Conservation (phyloP, 2,113 vertebrate genomes). For the Salminus brasiliensis region DNA sequence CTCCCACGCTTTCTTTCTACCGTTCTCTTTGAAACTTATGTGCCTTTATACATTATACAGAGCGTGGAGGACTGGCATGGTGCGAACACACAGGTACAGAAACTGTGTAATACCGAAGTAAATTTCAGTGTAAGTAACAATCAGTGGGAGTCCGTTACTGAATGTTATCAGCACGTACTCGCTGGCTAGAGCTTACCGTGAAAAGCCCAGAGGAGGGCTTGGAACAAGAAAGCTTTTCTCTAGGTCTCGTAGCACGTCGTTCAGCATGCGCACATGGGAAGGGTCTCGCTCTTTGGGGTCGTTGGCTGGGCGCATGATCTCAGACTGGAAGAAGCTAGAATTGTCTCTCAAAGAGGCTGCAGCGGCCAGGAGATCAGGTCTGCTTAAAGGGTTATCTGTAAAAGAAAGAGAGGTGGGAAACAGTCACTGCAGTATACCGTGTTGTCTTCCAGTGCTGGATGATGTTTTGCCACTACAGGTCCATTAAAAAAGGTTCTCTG, state of each 20-base stretch:
- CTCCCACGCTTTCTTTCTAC: background rate
- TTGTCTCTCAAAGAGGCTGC: conserved; percentile 81
- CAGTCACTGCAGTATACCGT: background rate
- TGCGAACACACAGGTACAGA: background rate
- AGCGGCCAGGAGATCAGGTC: conserved; percentile 69
- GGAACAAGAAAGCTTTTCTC: conserved; percentile 87
- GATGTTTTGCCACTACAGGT: too few relatives aligned
- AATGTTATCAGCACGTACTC: background rate
- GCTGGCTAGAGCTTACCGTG: conserved; percentile 75
- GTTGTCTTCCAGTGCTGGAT: background rate
- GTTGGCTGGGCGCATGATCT: conserved; percentile 93
- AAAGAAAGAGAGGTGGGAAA: background rate
- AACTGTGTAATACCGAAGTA: background rate
- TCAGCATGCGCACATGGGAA: conserved; percentile 89
- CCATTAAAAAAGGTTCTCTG: too few relatives aligned
- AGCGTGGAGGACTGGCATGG: background rate
- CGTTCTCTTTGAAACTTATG: conserved; percentile 1
- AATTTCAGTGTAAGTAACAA: background rate
- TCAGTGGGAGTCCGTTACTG: background rate
- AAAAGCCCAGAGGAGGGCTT: conserved; percentile 83
- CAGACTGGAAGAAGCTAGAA: conserved; percentile 87
- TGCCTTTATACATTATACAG: conserved; percentile 11
- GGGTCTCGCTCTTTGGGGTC: conserved; percentile 87
- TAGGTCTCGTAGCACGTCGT: conserved; percentile 87
- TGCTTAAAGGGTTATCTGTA: conserved; percentile 69